Base-by-base conservation (phyloP, 2,113 vertebrate species). In the Serinus canaria region DNA sequence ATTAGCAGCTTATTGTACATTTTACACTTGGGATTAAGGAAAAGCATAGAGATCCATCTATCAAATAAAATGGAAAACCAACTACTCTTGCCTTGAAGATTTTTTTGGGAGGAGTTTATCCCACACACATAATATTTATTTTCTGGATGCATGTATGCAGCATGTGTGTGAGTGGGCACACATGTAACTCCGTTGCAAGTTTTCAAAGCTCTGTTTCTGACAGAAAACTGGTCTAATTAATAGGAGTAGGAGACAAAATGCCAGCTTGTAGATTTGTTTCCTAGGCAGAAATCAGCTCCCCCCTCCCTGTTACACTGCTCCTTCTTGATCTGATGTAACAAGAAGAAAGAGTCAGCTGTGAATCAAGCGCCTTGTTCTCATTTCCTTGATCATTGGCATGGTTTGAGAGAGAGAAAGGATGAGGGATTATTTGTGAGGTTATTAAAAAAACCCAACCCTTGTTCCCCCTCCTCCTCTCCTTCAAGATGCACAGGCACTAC, bases 301-400 rank as follows among this genome's bases (percentile, higher is more conserved):
- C 44, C 50, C 33, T 55, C 74, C 56, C 67, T 3, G 28, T 93
- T 92, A 86, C 70, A 83, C 90, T 83, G 75, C 43, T 94, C 67
- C 63, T 89, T 87, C 97, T 96, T 96, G 94, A 96, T 97, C 90
- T 97, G 94, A 95, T 95, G 87, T 86, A 95, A 96, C 92, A 81
- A 92, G 94, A 90, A 85, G 88, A 92, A 87, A 95, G 90, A 94
- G 95, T 96, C 95, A 96, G 94, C 92, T 97, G 96, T 94, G 97
- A 96, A 96, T 96, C 96, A 93, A 94, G 89, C 2, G 33, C 90
- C 95, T 96, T 95, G 93, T 95, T 95, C 94, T 96, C 88, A 86
- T 96, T 96, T 95, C 96, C 95, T 96, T 97, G 95, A 96, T 96
- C 97, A 91, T 75, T 96, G 97, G 91, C 94, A 92, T 77, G 87